Percentiles rank a stretch among this genome's conserved stretches.
Evolutionary conservation across 1,140 invertebrate species (phyloP).

Genomic region (Ips typographus): DNA sequence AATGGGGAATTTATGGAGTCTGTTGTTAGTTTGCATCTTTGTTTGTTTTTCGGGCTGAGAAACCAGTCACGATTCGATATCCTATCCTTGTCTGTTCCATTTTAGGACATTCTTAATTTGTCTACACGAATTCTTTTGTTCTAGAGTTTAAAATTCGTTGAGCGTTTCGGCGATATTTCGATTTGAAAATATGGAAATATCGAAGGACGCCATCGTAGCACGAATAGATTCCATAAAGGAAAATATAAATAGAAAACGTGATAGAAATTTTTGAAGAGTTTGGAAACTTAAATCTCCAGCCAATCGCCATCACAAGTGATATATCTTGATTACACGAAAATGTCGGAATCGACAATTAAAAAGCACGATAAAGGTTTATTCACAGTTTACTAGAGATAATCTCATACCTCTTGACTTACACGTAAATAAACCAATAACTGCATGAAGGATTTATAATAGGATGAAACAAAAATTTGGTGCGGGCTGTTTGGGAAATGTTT

Average conservation of each 20-base stretch:
- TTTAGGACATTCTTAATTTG: too few relatives aligned
- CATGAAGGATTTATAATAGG: constrained; percentile 27
- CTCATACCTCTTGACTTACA: not conserved
- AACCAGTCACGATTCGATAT: not conserved
- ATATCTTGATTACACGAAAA: not conserved
- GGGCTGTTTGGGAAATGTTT: constrained; percentile 8
- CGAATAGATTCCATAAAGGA: too few relatives aligned
- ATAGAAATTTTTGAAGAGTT: too few relatives aligned
- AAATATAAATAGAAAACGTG: too few relatives aligned
- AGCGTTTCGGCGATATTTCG: too few relatives aligned
- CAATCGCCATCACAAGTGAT: too few relatives aligned
- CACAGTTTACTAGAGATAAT: constrained; percentile 28
- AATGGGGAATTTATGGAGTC: constrained; percentile 18
- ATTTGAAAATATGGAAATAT: too few relatives aligned
- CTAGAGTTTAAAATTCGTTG: too few relatives aligned
- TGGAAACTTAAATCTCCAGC: too few relatives aligned
- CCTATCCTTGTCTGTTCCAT: too few relatives aligned
- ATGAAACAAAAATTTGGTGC: constrained; percentile 26
- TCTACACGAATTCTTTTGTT: too few relatives aligned
- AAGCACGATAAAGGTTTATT: constrained; percentile 25
- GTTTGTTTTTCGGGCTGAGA: constrained; percentile 3
- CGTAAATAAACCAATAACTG: constrained; percentile 27
- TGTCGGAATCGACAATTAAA: constrained; percentile 17
- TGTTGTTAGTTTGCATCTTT: constrained; percentile 15
- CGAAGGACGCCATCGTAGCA: too few relatives aligned